Evolutionary conservation across 1,140 invertebrate species (phyloP).

Genomic region (Drosophila willistoni): DNA sequence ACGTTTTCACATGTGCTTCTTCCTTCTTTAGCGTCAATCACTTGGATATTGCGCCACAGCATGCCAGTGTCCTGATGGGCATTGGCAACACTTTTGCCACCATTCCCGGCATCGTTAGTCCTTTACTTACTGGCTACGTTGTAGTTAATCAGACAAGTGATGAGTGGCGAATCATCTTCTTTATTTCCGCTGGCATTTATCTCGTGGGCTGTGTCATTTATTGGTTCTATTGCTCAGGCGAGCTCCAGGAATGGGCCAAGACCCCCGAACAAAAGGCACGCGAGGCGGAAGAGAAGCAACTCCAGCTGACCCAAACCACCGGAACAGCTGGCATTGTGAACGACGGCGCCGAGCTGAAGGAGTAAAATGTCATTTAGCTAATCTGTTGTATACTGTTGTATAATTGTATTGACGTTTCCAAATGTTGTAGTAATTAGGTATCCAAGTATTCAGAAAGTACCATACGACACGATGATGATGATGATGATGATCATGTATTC

Average conservation of each 20-base stretch:
- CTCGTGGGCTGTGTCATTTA: conserved; percentile 91
- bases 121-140: conserved; percentile 90
- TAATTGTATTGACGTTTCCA: too few relatives aligned
- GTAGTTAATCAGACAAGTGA: conserved; percentile 88
- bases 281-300: conserved; percentile 66
- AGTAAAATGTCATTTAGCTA: conserved; percentile 28
- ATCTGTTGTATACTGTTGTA: too few relatives aligned
- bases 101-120: conserved; percentile 93
- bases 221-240: conserved; percentile 91
- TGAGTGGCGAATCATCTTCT: conserved; percentile 93
- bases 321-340: conserved; percentile 53
- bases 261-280: conserved; percentile 66
- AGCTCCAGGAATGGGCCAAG: conserved; percentile 90
- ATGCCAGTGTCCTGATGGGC: conserved; percentile 93
- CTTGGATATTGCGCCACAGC: conserved; percentile 93
- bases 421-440: conserved; percentile 29
- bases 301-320: conserved; percentile 55
- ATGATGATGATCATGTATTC: conserved; percentile 34
- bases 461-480: conserved; percentile 41
- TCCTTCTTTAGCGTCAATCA: conserved; percentile 89
- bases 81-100: conserved; percentile 95
- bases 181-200: conserved; percentile 91
- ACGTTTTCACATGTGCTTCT: not conserved
- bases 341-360: conserved; percentile 67
- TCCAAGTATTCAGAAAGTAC: conserved; percentile 42